Percentiles rank a stretch among this genome's conserved stretches.
Evolutionary conservation across 2,113 vertebrate genomes (phyloP).

Genomic region (Xiphias gladius): DNA sequence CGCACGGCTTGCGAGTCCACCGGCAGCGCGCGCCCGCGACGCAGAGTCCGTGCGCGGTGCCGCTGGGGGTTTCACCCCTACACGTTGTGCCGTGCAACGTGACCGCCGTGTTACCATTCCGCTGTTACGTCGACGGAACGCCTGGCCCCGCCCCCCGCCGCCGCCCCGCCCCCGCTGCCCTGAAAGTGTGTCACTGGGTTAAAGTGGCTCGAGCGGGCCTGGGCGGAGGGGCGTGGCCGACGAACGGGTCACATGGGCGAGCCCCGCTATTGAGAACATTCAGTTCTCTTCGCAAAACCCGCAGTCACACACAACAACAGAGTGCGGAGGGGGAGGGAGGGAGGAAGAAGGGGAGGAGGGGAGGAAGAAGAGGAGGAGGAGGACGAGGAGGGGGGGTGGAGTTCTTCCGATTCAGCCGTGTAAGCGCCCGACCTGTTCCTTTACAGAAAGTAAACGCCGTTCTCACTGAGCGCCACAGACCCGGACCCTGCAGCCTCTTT

Average conservation of each 20-base stretch:
- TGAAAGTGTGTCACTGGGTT: conserved; percentile 91
- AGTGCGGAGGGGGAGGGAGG: no score
- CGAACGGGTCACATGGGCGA: conserved; percentile 78
- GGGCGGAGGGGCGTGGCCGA: conserved; percentile 70
- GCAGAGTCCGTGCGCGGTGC: no score
- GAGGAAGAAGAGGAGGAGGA: no score
- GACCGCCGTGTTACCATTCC: conserved; percentile 52
- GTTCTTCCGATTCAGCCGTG: not conserved
- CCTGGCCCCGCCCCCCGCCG: conserved; percentile 63
- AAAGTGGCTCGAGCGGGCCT: conserved; percentile 71
- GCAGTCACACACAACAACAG: conserved; percentile 50
- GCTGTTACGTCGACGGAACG: conserved; percentile 44
- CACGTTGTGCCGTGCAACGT: conserved; percentile 79
- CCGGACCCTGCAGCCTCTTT: no score
- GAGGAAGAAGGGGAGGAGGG: no score
- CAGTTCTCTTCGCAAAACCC: conserved; percentile 69
- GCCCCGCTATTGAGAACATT: conserved; percentile 79
- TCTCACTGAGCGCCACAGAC: no score
- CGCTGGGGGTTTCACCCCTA: not conserved
- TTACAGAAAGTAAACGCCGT: not conserved
- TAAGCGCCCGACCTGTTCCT: not conserved
- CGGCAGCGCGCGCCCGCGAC: no score
- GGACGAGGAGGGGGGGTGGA: not conserved
- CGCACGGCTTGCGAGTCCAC: no score
- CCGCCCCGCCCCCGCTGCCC: conserved; percentile 59